Percentiles rank a stretch among this genome's conserved stretches.
Evolutionary conservation across 2,888 invertebrate genomes (phyloP).

Genomic region (Ephialtes manifestator): DNA sequence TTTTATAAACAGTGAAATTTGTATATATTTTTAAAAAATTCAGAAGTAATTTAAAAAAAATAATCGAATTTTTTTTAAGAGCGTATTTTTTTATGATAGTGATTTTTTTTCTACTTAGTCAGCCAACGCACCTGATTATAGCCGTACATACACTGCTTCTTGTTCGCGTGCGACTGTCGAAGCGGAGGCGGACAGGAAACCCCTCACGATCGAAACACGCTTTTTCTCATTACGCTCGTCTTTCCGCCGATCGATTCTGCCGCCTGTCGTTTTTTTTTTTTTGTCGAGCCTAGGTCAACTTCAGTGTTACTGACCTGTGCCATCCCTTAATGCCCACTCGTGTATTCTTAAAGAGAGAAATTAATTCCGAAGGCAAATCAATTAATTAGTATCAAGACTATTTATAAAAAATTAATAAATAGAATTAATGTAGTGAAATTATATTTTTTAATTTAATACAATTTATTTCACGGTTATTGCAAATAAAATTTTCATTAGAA

Average conservation of each 20-base stretch:
- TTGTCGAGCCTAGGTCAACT: constrained; percentile 34
- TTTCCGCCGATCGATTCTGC: constrained; percentile 26
- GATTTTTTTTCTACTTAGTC: neutral
- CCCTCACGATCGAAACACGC: constrained; percentile 37
- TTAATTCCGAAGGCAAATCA: neutral
- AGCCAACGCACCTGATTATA: neutral
- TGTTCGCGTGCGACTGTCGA: constrained; percentile 32
- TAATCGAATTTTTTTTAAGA: too few relatives aligned
- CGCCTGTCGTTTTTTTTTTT: constrained; percentile 1
- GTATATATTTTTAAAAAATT: too few relatives aligned
- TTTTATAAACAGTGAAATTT: too few relatives aligned
- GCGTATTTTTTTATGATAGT: too few relatives aligned
- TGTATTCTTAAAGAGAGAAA: neutral
- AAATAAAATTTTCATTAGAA: too few relatives aligned
- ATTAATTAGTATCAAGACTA: neutral
- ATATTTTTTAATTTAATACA: too few relatives aligned
- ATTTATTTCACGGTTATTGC: too few relatives aligned
- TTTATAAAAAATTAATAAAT: too few relatives aligned
- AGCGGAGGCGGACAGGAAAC: constrained; percentile 46
- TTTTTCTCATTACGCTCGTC: constrained; percentile 35
- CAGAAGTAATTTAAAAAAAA: too few relatives aligned
- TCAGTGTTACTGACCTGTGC: constrained; percentile 50
- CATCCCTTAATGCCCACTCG: constrained; percentile 13
- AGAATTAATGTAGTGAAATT: too few relatives aligned
- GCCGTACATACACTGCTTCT: neutral